Percentiles rank a stretch among this genome's conserved stretches.
Evolutionary conservation across 2,888 invertebrate species (phyloP).

Genomic region (Dendrolimus pini): DNA sequence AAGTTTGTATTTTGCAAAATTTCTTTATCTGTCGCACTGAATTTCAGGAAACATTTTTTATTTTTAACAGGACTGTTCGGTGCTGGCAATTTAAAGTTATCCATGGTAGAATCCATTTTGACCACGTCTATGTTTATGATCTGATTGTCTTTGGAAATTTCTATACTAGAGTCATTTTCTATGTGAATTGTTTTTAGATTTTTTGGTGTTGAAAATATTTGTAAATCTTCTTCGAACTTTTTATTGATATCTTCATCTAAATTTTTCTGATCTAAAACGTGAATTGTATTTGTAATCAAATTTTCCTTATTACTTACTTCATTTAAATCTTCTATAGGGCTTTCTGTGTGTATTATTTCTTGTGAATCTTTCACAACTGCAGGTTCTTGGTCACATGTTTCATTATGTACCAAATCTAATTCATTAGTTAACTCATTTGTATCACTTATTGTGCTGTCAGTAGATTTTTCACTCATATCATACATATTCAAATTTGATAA

Average conservation of each 20-base stretch:
- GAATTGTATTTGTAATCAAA: too few relatives aligned
- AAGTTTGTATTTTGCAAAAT: constrained; percentile 22
- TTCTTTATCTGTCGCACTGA: constrained; percentile 36
- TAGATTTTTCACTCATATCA: too few relatives aligned
- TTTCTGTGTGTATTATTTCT: too few relatives aligned
- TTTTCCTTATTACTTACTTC: neutral
- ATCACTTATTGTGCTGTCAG: too few relatives aligned
- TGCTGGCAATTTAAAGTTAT: constrained; percentile 10
- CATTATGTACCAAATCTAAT: too few relatives aligned
- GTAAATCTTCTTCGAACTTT: neutral
- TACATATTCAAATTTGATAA: too few relatives aligned
- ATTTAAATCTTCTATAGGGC: neutral
- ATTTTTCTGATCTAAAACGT: too few relatives aligned
- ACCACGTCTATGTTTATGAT: constrained; percentile 37
- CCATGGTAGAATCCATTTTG: constrained; percentile 20
- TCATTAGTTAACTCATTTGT: too few relatives aligned
- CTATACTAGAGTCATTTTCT: constrained; percentile 40
- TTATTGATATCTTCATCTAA: constrained; percentile 2
- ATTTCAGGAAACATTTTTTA: constrained; percentile 34
- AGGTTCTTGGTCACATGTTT: too few relatives aligned
- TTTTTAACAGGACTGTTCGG: constrained; percentile 16
- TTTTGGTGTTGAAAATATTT: constrained; percentile 22
- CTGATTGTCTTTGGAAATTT: constrained; percentile 46
- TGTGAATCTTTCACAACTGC: too few relatives aligned
- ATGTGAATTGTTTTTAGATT: constrained; percentile 39